Evolutionary conservation across 2,113 vertebrate genomes (phyloP), one percentile per base, ranked within the genome.

Genomic region (Syrrhaptes paradoxus): DNA sequence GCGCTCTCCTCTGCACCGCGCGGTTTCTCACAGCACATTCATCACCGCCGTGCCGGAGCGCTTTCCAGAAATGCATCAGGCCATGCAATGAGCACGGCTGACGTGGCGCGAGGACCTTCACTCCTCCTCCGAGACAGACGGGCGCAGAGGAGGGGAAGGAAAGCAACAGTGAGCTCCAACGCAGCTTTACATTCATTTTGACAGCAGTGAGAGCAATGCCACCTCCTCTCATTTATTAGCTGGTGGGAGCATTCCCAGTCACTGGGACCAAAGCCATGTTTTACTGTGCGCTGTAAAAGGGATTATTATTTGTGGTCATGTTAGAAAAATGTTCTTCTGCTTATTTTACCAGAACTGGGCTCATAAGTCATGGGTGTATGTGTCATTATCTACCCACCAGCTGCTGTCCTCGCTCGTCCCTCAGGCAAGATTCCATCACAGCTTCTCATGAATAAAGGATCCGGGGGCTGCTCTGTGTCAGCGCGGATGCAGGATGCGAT

Each of bases 81-180:
- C 25, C 7, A 6, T 11, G 51, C 77, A 24, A 4, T 0, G 1
- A 22, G 48, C 4, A 4, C 14, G 1, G 16, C 58, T 16, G 17
- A 19, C 5, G 3, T 1, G 55, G 21, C 6, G 1, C 24, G 5
- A 5, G 76, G 66, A 9, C 43, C 43, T 6, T 8, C n/a, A 9
- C 18, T 11, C 9, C 49, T 70, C 45, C 45, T 20, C 19, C 0
- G 2, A 41, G 67, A 16, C 45, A 34, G 25, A 13, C 1, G 0
- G 71, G 48, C 15, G 2, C 36, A 8, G 57, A 24, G n/a, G 36
- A 46, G 46, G 13, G 68, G 75, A 71, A 31, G 75, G 28, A 19
- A 32, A 48, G 66, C 21, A 49, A 13, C 55, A 10, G 61, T 7
- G 7, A 46, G 41, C 31, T 45, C 66, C 57, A 4, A 3, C 2